Conservation (phyloP, 2,113 vertebrate species). For the Vidua macroura region DNA sequence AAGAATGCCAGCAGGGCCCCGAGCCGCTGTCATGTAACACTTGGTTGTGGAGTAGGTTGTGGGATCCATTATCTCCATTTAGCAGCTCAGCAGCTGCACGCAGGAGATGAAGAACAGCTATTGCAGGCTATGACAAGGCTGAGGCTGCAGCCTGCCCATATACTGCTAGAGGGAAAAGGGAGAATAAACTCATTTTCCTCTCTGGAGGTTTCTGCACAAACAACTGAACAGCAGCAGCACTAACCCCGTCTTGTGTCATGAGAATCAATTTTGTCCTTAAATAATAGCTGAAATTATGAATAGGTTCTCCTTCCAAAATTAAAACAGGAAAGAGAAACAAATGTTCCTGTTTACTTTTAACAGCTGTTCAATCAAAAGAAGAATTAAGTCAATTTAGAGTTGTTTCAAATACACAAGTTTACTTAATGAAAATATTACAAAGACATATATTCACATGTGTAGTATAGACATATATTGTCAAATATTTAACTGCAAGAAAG, state of each 20-base stretch:
- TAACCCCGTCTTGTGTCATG: not conserved
- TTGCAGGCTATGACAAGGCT: not conserved
- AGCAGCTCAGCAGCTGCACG: constrained; percentile 6
- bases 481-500: not conserved
- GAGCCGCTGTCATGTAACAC: accelerated
- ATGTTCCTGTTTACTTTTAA: constrained; percentile 14
- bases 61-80: constrained; percentile 24
- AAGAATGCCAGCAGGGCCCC: not conserved
- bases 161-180: not conserved
- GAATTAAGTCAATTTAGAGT: not conserved
- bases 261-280: not conserved
- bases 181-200: constrained; percentile 6
- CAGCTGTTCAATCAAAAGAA: not conserved
- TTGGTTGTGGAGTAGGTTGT: not conserved
- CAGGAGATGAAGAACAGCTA: not conserved
- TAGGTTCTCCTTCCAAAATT: constrained; percentile 8
- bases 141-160: not conserved
- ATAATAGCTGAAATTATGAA: constrained; percentile 2
- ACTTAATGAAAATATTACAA: not conserved
- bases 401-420: not conserved
- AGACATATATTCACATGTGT: not conserved
- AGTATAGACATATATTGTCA: not conserved
- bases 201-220: constrained; percentile 23
- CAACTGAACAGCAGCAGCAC: not conserved
- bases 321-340: constrained; percentile 17